Evolutionary conservation across 1,140 invertebrate genomes (phyloP).

Genomic region (Neoseiulus cucumeris): DNA sequence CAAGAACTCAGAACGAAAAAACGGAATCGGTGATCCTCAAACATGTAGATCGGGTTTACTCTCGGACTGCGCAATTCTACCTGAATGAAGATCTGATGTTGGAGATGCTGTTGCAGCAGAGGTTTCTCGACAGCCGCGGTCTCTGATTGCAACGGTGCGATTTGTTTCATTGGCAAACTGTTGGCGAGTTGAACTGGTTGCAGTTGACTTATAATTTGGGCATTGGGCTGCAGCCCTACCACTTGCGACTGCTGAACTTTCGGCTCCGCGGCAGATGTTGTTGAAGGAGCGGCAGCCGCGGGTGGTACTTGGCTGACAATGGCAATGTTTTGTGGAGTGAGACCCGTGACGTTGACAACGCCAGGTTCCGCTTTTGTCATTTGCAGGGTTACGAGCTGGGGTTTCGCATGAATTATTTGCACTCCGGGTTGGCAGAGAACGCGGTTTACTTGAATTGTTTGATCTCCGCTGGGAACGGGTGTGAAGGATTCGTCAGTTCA

Average conservation of each 20-base stretch:
- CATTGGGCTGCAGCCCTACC: too few species aligned
- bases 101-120: too few species aligned
- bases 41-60: too few species aligned
- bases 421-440: conserved; percentile 3
- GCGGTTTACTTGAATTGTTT: background rate
- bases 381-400: background rate
- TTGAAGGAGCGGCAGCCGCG: background rate
- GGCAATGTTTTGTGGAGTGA: background rate
- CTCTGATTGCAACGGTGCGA: too few species aligned
- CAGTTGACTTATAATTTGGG: background rate
- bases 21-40: too few species aligned
- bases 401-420: conserved; percentile 6
- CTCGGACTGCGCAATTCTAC: too few species aligned
- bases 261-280: background rate
- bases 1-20: too few species aligned
- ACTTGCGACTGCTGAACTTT: too few species aligned
- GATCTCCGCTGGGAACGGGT: background rate
- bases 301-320: background rate
- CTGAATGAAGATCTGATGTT: too few species aligned
- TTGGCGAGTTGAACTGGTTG: background rate
- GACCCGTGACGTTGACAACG: background rate
- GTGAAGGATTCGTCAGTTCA: too few species aligned
- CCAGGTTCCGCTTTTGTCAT: background rate
- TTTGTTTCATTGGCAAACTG: background rate
- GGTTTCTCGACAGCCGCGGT: too few species aligned